Conservation (phyloP, 2,113 vertebrate genomes). For the Poeciliopsis retropinna region DNA sequence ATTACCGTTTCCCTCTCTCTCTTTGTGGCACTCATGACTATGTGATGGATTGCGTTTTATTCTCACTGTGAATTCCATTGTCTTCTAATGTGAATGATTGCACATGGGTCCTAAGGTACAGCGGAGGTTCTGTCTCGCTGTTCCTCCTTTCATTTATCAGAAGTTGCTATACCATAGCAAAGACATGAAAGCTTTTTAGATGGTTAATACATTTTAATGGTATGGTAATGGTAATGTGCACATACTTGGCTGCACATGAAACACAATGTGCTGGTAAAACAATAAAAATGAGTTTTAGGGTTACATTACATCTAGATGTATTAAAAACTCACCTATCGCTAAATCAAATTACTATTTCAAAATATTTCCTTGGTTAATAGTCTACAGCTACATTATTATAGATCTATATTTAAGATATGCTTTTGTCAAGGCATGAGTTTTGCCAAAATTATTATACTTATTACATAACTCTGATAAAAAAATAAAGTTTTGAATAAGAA, state of each 20-base stretch:
- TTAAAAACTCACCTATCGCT: slow-evolving; percentile 9
- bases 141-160: slow-evolving; percentile 62
- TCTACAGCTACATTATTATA: too few relatives aligned
- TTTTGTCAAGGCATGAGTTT: not conserved
- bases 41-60: slow-evolving; percentile 56
- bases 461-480: not conserved
- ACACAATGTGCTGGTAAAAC: slow-evolving; percentile 55
- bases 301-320: not conserved
- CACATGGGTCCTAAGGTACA: slow-evolving; percentile 32
- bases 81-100: slow-evolving; percentile 54
- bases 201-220: slow-evolving; percentile 49
- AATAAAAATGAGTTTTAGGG: slow-evolving; percentile 24
- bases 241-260: slow-evolving; percentile 48
- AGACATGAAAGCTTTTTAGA: slow-evolving; percentile 41
- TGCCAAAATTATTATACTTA: not conserved
- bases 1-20: slow-evolving; percentile 46
- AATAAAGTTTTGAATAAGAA: not conserved
- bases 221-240: slow-evolving; percentile 35
- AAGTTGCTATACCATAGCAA: slow-evolving; percentile 12
- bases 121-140: slow-evolving; percentile 56
- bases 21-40: slow-evolving; percentile 48
- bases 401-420: too few relatives aligned
- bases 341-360: not conserved
- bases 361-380: not conserved
- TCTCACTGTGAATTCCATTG: slow-evolving; percentile 56